phyloP scores from a whole-genome alignment of 2,888 invertebrate genomes.

The Hydraecia micacea region DNA sequence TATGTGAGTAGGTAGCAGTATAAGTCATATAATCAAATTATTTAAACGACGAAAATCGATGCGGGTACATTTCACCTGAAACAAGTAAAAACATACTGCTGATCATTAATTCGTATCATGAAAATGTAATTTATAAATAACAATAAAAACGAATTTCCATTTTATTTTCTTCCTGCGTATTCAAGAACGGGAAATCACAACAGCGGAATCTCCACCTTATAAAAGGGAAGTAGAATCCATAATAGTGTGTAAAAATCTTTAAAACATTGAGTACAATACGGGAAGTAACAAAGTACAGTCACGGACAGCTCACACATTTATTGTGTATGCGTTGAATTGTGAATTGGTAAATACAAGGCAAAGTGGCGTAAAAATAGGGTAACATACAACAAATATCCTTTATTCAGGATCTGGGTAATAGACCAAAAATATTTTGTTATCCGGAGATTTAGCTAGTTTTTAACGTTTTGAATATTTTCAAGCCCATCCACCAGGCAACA shows the following conservation, averaged over 20 bases:
- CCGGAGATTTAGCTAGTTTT: background rate
- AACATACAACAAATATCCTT: conserved; percentile 39
- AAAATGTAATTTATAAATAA: conserved; percentile 62
- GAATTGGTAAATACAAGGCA: conserved; percentile 56
- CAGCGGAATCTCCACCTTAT: conserved; percentile 8
- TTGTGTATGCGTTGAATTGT: conserved; percentile 61
- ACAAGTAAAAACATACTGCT: conserved; percentile 14
- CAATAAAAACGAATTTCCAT: conserved; percentile 64
- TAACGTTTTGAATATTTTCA: background rate
- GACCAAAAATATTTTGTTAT: conserved; percentile 1
- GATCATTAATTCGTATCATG: conserved; percentile 59
- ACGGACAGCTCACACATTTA: conserved; percentile 55
- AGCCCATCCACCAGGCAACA: no score
- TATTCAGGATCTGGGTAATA: conserved; percentile 11
- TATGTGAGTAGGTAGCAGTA: background rate
- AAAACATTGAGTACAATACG: conserved; percentile 49
- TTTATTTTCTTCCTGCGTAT: conserved; percentile 46
- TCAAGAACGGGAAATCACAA: background rate
- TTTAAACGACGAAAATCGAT: background rate
- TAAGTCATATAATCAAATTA: background rate
- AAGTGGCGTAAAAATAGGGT: conserved; percentile 54
- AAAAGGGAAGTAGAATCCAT: background rate
- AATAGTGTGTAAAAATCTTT: background rate
- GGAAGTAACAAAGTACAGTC: conserved; percentile 59
- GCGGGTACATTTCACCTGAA: background rate